Evolutionary conservation across 1,140 invertebrate species (phyloP), one percentile per base, ranked within the genome.

Genomic region (Drosophila littoralis): DNA sequence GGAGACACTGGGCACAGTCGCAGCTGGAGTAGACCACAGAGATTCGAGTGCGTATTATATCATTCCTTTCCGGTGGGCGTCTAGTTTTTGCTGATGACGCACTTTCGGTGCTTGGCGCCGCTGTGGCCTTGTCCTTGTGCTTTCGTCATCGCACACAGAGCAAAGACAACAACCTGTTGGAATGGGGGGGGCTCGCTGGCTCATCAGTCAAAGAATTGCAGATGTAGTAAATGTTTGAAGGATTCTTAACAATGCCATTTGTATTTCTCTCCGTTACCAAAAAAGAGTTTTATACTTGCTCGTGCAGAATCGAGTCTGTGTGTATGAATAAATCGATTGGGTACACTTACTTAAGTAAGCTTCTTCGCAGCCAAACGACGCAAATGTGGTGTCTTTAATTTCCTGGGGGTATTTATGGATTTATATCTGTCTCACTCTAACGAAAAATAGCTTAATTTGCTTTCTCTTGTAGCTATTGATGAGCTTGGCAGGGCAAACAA

Each of bases 401-500:
- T 13, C n/a, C 54, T 64, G 65, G 48, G 54, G 46, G 51, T 82
- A 82, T 86, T 82, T 79, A 82, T 88, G 76, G 75, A 70, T 50
- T 55, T 65, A 75, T 66, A 77, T 60, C 46, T 57, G 13, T 66
- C 67, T 72, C 48, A 42, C 12, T 75, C 70, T 64, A 42, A 42
- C 40, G 54, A 55, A 75, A 60, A 77, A 81, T 67, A 48, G 57
- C 81, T 75, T 81, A 85, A 86, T 85, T 81, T 77, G 42, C 43
- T 72, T 85, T 51, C 36, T 67, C 50, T 48, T 15, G 22, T 43
- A 1, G 12, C 32, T 22, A 66, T 72, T 66, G 61, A 72, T 51
- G 63, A 51, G 28, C 17, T 52, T 22, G 32, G 54, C 15, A 48
- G 70, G 40, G 61, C 33, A 71, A 72, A 63, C 38, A 28, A 67